These are phyloP conservation scores for Chrysochloris asiatica DNA, from an alignment of 2,113 vertebrate species.

Conservation along the genomic window DNA sequence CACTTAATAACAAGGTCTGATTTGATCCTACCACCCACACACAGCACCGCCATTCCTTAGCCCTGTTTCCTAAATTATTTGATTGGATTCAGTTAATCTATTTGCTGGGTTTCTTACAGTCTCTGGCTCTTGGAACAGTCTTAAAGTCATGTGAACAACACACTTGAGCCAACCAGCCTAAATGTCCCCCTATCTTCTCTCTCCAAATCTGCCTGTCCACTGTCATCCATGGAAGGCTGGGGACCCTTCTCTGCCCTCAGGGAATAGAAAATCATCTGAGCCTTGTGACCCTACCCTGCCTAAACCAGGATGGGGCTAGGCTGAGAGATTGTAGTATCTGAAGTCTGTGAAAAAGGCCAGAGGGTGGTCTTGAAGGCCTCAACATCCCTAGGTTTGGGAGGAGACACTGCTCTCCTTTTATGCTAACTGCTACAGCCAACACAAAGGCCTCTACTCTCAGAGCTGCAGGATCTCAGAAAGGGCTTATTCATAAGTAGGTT, in stretches of 20 bases:
- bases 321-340: neutral
- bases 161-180: neutral
- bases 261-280: neutral
- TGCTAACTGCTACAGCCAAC: conserved; percentile 22
- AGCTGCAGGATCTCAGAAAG: conserved; percentile 52
- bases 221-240: neutral
- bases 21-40: neutral
- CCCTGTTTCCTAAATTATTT: neutral
- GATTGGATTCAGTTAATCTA: neutral
- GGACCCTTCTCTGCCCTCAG: neutral
- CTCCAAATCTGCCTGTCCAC: neutral
- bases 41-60: neutral
- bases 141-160: neutral
- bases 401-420: conserved; percentile 25
- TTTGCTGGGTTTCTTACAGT: neutral
- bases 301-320: neutral
- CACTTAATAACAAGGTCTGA: conserved; percentile 29
- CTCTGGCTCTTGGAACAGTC: neutral
- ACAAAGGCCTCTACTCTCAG: conserved; percentile 26
- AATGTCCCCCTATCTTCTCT: neutral
- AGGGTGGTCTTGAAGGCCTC: neutral
- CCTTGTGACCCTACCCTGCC: neutral
- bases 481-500: conserved; percentile 61
- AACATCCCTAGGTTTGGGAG: conserved; percentile 22
- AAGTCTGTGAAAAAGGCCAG: no score